Base-by-base conservation (phyloP, 2,113 vertebrate genomes). In the Ceuthmochares aereus region DNA sequence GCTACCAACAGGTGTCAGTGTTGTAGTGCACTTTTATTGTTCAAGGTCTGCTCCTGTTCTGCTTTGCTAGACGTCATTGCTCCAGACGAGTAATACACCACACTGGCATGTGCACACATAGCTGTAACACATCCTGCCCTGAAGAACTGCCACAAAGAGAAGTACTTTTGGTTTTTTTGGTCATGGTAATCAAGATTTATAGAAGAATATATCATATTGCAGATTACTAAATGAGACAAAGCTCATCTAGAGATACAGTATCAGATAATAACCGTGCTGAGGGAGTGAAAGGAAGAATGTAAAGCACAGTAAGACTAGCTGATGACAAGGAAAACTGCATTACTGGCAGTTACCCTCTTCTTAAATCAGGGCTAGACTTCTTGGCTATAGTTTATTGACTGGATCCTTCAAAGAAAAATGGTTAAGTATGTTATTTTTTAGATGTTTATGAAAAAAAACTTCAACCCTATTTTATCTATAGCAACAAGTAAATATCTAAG, bases 1-100 rank as follows among this genome's bases (percentile, higher is more conserved):
- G 32, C 62, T 93, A 92, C 97, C 98, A 97, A 98, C 83, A 98
- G 96, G 95, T 98, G 97, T 98, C 98, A 98, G 97, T 95, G 88
- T 98, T 97, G 97, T 42, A 76, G 93, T 92, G 62, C 21, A 21
- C 69, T 94, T 90, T 84, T 69, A 11, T 30, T 56, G 40, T 88
- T 69, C 14, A 29, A 60, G 8, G 12, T 87, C 68, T 94, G 69
- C 42, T 96, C 18, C 56, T 69, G 29, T 74, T 89, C 10, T 21
- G 62, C 43, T 83, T 42, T 29, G 47, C 49, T 89, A 43, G 23
- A 69, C 21, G 6, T 20, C 75, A 93, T 95, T 79, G 67, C 84
- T 94, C 79, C 89, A 59, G 43, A 26, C 29, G 42, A 42, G 26
- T 84, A 78, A 74, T 88, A 87, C 58, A 64, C 32, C 59, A 54